Conservation (phyloP, 2,888 invertebrate species). For the Erebia epiphron region DNA sequence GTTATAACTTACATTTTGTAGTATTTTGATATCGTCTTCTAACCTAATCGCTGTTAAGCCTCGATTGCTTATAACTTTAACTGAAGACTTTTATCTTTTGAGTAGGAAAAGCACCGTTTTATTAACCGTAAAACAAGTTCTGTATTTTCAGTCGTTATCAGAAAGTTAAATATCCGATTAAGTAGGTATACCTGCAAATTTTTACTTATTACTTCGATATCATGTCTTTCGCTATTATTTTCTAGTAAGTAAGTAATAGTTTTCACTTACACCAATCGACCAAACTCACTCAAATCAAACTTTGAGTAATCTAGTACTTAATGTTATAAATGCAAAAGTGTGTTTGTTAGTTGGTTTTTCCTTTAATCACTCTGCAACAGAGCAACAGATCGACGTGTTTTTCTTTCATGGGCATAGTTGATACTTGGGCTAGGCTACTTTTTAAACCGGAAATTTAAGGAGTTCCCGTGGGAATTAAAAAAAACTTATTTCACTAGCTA, state of each 20-base stretch:
- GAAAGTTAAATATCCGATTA: neutral
- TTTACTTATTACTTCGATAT: neutral
- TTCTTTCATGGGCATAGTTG: no score
- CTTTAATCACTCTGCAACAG: no score
- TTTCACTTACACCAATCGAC: slow-evolving; percentile 5
- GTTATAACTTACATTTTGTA: neutral
- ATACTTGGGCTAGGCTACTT: no score
- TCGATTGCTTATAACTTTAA: slow-evolving; percentile 45
- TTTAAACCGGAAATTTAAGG: no score
- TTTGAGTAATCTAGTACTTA: neutral
- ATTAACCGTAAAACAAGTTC: slow-evolving; percentile 16
- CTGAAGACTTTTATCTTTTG: slow-evolving; percentile 28
- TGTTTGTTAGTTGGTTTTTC: no score
- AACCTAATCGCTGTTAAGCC: slow-evolving; percentile 44
- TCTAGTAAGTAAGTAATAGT: neutral
- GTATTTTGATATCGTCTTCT: slow-evolving; percentile 19
- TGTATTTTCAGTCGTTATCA: neutral
- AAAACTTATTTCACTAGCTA: no score
- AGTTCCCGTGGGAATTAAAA: no score
- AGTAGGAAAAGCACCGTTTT: slow-evolving; percentile 43
- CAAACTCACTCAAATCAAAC: neutral
- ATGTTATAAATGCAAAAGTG: no score
- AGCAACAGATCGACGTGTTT: no score
- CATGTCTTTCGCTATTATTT: neutral
- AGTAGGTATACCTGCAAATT: slow-evolving; percentile 3